Base-by-base conservation (phyloP, 2,797 vertebrate species). In the Tamandua tetradactyla region DNA sequence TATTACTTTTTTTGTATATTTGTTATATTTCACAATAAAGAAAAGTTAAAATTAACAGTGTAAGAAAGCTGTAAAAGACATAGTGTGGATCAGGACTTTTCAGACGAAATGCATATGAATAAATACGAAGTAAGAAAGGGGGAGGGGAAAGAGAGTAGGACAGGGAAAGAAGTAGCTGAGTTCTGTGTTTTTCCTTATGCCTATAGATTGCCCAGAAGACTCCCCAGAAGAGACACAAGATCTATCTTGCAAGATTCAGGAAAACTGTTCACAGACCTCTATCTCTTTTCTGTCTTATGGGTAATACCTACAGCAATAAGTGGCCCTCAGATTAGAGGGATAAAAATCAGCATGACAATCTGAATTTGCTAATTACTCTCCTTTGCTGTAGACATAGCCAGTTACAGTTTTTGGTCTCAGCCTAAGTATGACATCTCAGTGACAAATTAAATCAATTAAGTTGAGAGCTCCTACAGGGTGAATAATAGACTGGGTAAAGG, bases 401-500 rank as follows among this genome's bases (percentile, higher is more conserved):
- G 47, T 57, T 78, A 82, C 81, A 40, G 87, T 8, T 89, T 93
- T 88, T n/a, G 69, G 82, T 86, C 82, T 80, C 49, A 84, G 87
- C 82, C 78, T 93, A 94, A 89, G 81, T 76, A 89, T 86, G 90
- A 95, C 91, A 89, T 88, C 74, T 92, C 90, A 68, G 61, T 93
- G 95, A 96, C 94, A 95, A 95, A 94, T 97, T 95, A 96, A 94
- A 95, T 96, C 95, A 94, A 93, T 93, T 92, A 94, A 40, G 52
- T 6, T 25, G 85, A 95, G 90, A 55, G 82, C 55, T 93, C 87
- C 94, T 80, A 18, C 88, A 72, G 93, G 75, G 86, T 93, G 93
- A 93, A 13, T 80, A 93, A 88, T 87, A 75, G 92, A 18, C 78
- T 22, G 1, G 47, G 37, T 57, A 30, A 78, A 68, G 61, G 78